Evolutionary conservation across 2,888 invertebrate species (phyloP).

Genomic region (Diadromus collaris): DNA sequence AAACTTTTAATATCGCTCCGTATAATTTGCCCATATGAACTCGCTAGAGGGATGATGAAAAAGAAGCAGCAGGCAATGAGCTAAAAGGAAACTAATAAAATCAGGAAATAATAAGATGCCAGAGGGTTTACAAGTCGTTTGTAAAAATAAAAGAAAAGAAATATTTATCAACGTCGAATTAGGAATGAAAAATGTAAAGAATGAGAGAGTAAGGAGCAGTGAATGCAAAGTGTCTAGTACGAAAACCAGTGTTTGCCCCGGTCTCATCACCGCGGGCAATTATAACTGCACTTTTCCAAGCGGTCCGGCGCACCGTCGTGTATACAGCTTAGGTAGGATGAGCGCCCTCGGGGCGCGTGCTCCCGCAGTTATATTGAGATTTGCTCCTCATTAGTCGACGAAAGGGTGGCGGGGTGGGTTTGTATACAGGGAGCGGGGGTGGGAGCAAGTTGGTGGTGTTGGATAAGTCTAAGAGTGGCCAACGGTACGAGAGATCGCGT

Average conservation of each 20-base stretch:
- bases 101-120: constrained; percentile 23
- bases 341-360: constrained; percentile 66
- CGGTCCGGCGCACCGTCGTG: constrained; percentile 51
- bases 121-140: constrained; percentile 58
- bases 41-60: not conserved
- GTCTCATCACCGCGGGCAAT: constrained; percentile 66
- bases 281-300: constrained; percentile 67
- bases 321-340: constrained; percentile 59
- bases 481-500: constrained; percentile 43
- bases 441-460: constrained; percentile 30
- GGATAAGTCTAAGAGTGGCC: constrained; percentile 34
- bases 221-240: constrained; percentile 52
- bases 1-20: not conserved
- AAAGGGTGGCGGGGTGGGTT: constrained; percentile 62
- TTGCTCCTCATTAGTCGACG: constrained; percentile 74
- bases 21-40: not conserved
- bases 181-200: constrained; percentile 33
- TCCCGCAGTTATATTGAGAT: constrained; percentile 76
- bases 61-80: constrained; percentile 3
- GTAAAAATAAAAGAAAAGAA: constrained; percentile 21
- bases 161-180: constrained; percentile 53
- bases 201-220: constrained; percentile 37
- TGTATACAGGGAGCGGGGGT: constrained; percentile 51
- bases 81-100: not conserved
- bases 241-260: constrained; percentile 61